A percentile compares a stretch with the other conserved stretches of the same genome.
Evolutionary conservation across 2,888 invertebrate species (phyloP).

Genomic region (Meloe dianella): DNA sequence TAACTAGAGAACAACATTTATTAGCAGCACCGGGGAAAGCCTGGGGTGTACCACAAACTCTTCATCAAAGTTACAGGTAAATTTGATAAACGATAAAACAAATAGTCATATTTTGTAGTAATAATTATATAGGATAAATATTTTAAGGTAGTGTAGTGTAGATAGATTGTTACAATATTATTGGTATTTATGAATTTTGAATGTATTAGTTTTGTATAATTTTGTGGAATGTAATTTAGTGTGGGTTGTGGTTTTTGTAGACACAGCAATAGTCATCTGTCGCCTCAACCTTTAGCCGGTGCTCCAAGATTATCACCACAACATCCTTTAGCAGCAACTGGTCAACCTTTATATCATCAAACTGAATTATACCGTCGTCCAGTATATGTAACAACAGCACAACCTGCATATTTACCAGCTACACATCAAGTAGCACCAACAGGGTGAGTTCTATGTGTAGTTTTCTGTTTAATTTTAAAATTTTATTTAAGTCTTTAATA

Average conservation of each 20-base stretch:
- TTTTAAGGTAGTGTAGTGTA: not conserved
- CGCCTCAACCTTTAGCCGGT: conserved; percentile 61
- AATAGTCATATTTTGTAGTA: not conserved
- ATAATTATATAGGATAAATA: not conserved
- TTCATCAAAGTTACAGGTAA: conserved; percentile 62
- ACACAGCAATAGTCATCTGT: conserved; percentile 60
- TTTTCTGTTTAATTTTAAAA: too few species aligned
- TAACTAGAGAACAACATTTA: conserved; percentile 65
- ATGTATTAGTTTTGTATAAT: not conserved
- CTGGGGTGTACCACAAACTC: conserved; percentile 60
- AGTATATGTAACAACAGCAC: conserved; percentile 73
- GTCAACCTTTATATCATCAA: conserved; percentile 70
- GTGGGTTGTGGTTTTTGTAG: conserved; percentile 44
- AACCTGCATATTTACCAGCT: conserved; percentile 62
- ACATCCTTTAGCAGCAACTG: conserved; percentile 61
- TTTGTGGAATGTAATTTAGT: conserved; percentile 11
- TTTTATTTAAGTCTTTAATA: too few species aligned
- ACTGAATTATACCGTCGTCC: conserved; percentile 70
- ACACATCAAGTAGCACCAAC: conserved; percentile 63
- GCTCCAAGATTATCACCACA: conserved; percentile 62
- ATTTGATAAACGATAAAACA: conserved; percentile 16
- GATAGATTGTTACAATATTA: not conserved
- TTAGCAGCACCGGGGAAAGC: conserved; percentile 61
- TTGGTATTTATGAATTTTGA: too few species aligned
- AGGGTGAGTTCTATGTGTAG: conserved; percentile 45